Percentiles rank a stretch among this genome's conserved stretches.
phyloP scores from a whole-genome alignment of 2,113 vertebrate genomes.

The Ranitomeya imitator region DNA sequence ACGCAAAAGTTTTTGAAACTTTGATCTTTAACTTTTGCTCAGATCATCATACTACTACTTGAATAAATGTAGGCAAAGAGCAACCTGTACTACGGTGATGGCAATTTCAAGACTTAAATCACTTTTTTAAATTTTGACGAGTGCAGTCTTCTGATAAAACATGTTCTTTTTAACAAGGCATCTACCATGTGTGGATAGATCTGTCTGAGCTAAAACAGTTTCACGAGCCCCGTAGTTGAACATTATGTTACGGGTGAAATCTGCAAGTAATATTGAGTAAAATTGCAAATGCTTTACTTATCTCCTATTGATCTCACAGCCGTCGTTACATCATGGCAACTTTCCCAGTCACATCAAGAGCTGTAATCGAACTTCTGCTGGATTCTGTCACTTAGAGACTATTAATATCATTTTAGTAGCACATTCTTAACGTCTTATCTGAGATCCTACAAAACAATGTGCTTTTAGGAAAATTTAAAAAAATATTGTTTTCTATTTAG shows the following conservation, averaged over 20 bases:
- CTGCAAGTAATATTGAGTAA: not conserved
- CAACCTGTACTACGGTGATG: not conserved
- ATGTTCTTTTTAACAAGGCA: not conserved
- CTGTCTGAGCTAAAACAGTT: not conserved
- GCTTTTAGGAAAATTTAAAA: not conserved
- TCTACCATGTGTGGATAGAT: not conserved
- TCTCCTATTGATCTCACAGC: not conserved
- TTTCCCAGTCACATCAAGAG: not conserved
- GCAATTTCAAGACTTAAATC: not conserved
- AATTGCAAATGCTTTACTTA: not conserved
- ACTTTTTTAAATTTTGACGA: not conserved
- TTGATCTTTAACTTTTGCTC: not conserved
- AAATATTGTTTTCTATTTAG: too few species aligned
- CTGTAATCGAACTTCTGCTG: not conserved
- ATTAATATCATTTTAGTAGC: not conserved
- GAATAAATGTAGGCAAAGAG: not conserved
- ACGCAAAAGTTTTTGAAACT: too few species aligned
- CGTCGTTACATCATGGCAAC: not conserved
- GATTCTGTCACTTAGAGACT: not conserved
- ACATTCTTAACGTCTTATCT: too few species aligned
- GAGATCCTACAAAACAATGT: too few species aligned
- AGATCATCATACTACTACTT: not conserved
- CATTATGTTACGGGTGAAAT: not conserved
- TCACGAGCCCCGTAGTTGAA: not conserved
- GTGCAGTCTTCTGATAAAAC: not conserved